Evolutionary conservation across 2,113 vertebrate genomes (phyloP).

Genomic region (Tupaia tana): DNA sequence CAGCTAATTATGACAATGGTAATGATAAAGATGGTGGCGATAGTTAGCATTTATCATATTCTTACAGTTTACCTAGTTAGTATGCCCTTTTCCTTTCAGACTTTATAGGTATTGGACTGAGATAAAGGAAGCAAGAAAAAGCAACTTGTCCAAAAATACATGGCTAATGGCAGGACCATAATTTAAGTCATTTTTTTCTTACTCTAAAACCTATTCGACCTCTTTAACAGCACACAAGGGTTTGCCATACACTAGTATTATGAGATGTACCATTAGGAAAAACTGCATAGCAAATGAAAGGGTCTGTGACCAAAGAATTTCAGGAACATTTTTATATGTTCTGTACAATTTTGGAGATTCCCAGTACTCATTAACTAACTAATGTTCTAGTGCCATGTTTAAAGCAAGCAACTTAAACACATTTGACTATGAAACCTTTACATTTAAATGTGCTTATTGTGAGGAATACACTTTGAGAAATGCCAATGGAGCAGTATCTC

Average conservation of each 20-base stretch:
- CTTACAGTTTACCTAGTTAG: not conserved
- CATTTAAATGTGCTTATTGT: not conserved
- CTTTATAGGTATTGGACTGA: not conserved
- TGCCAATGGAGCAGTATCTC: not conserved
- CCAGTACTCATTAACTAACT: not conserved
- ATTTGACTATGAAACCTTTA: not conserved
- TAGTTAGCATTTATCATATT: not conserved
- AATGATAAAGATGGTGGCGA: no score
- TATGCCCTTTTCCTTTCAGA: not conserved
- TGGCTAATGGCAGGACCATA: not conserved
- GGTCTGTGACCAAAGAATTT: not conserved
- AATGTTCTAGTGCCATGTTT: not conserved
- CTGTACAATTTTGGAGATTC: not conserved
- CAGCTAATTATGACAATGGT: not conserved
- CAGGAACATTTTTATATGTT: not conserved
- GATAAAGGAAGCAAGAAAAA: not conserved
- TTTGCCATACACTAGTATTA: not conserved
- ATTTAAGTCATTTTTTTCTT: not conserved
- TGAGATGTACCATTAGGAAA: not conserved
- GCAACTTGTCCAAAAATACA: not conserved
- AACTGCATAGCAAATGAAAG: not conserved
- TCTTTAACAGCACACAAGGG: not conserved
- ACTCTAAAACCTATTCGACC: not conserved
- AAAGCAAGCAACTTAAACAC: slow-evolving; percentile 24
- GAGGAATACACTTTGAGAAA: slow-evolving; percentile 39